Evolutionary conservation across 2,113 vertebrate genomes (phyloP), one percentile per base, ranked within the genome.

Genomic region (Oncorhynchus mykiss): DNA sequence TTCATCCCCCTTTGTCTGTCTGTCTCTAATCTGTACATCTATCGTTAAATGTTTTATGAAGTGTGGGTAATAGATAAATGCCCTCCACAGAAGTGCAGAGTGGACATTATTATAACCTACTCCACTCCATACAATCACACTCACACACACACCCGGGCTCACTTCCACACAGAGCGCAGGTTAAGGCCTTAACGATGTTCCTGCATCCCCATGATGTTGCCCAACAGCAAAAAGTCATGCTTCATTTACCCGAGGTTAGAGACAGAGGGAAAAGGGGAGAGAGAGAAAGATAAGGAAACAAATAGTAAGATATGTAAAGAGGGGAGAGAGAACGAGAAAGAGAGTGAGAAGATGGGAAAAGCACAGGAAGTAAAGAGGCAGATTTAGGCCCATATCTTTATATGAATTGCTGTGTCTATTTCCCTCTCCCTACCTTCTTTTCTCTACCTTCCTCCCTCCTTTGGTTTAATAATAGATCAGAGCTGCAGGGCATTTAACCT

Each of bases 171-270:
- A 78, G 14, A 60, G 76, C 71, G 59, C 72, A 80, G 84, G 82
- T 86, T 88, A 80, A 82, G 85, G 80, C 68, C 71, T 59, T 89
- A 91, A 89, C 90, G 90, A 90, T 88, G 85, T 88, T 85, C 80
- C 86, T 84, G 68, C 86, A 81, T 87, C 84, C 76, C 75, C 81
- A 88, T 89, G 86, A 90, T 91, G 88, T 90, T 87, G 87, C 66
- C 82, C 86, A 85, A 87, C 85, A 87, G 73, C 88, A 90, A 88
- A 89, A 89, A 91, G 88, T 85, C 80, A 75, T 48, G 80, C n/a
- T 68, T 90, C 86, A 83, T 87, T 89, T 86, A 84, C 9, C 78
- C 71, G 80, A 86, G 85, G 88, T 86, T 85, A 84, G 81, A 85
- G 84, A 84, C 48, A 45, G 48, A 73, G 80, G 78, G 64, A 71